Evolutionary conservation across 2,888 invertebrate species (phyloP).

Genomic region (Cantharis rustica): DNA sequence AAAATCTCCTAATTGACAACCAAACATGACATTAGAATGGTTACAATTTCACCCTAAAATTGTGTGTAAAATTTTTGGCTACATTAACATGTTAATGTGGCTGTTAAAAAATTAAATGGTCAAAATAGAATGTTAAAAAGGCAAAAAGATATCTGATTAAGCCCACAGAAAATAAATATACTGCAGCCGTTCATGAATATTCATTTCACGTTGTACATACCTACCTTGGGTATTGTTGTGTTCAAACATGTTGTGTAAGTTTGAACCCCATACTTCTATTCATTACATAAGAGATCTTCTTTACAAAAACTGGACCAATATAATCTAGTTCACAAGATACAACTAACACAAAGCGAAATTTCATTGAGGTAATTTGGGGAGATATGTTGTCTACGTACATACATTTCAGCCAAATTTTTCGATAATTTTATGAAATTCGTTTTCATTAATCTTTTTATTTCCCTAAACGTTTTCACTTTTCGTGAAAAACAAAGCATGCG

Average conservation of each 20-base stretch:
- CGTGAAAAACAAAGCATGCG: not conserved
- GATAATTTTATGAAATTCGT: not conserved
- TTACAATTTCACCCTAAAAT: not conserved
- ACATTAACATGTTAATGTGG: not conserved
- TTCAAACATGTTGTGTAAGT: conserved; percentile 19
- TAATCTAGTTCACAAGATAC: conserved; percentile 2
- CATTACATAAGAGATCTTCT: conserved; percentile 11
- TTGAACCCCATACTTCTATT: conserved; percentile 11
- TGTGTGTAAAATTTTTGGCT: not conserved
- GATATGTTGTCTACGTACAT: not conserved
- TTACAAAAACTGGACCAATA: conserved; percentile 8
- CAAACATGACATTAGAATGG: not conserved
- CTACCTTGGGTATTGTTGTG: conserved; percentile 9
- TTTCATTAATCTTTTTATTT: not conserved
- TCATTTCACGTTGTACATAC: conserved; percentile 17
- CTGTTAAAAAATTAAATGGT: not conserved
- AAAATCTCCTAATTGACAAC: not conserved
- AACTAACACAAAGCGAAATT: not conserved
- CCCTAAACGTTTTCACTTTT: not conserved
- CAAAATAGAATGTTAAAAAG: not conserved
- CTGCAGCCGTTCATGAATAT: conserved; percentile 21
- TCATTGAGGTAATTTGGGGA: not conserved
- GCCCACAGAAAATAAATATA: not conserved
- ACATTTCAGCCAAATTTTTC: not conserved
- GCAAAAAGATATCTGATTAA: conserved; percentile 1